These are phyloP conservation scores for Brachycybe producta DNA, from an alignment of 2,888 invertebrate genomes.

Conservation along the genomic window DNA sequence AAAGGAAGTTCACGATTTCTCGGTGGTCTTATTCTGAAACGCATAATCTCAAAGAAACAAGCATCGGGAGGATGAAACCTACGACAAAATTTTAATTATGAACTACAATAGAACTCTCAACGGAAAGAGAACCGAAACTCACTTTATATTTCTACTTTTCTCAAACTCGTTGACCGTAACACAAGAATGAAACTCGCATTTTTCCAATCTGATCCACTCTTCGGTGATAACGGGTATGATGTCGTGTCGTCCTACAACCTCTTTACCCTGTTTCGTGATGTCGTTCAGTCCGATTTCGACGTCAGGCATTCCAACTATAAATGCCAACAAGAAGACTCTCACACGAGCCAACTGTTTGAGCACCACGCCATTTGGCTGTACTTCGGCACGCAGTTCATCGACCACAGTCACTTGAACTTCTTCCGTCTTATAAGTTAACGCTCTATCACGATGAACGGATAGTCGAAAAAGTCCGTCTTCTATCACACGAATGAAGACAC, in stretches of 20 bases:
- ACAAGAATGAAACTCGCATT: constrained; percentile 84
- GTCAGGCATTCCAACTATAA: constrained; percentile 89
- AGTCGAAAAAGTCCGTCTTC: constrained; percentile 86
- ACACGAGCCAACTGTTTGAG: constrained; percentile 87
- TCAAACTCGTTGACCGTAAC: constrained; percentile 85
- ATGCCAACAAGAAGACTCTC: constrained; percentile 87
- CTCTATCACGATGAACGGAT: constrained; percentile 71
- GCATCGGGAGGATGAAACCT: constrained; percentile 95
- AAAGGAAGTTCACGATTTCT: constrained; percentile 92
- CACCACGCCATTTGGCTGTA: constrained; percentile 63
- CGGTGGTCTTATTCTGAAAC: constrained; percentile 89
- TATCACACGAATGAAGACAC: constrained; percentile 75
- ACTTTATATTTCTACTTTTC: constrained; percentile 27
- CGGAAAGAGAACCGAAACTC: background rate
- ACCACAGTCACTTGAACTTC: constrained; percentile 87
- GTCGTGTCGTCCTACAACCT: constrained; percentile 96
- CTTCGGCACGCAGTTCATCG: constrained; percentile 79
- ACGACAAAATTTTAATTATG: constrained; percentile 21
- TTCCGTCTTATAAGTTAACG: constrained; percentile 85
- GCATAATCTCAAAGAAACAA: constrained; percentile 89
- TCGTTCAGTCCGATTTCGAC: constrained; percentile 97
- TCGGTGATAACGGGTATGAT: constrained; percentile 98
- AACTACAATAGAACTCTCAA: background rate
- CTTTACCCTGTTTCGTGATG: constrained; percentile 91
- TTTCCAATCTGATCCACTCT: constrained; percentile 96